Base-by-base conservation (phyloP, 2,113 vertebrate genomes). In the Tetrao urogallus region DNA sequence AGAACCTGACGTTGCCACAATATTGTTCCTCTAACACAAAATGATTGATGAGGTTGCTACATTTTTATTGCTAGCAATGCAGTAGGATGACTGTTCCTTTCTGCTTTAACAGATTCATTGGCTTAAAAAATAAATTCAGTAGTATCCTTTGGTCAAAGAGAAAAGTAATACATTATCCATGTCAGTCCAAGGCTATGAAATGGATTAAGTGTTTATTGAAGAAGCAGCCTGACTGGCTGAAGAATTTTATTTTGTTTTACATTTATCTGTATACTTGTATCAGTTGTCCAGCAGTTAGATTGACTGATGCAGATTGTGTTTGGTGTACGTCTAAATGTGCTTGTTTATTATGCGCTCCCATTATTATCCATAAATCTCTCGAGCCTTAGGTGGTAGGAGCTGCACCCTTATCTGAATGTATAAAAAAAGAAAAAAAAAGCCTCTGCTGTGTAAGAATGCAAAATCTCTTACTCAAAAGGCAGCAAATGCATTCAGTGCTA, bases 321-420 rank as follows among this genome's bases (percentile, higher is more conserved):
- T 86, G 87, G 57, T 90, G 67, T 40, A 40, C 66, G 88, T 81
- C 82, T 47, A 77, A 76, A 88, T 79, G 57, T 73, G 25, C 77
- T 92, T 24, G 18, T 88, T 95, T 91, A 36, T 88, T 91, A 66
- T 87, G 32, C 25, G 4, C n/a, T 92, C 43, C 43, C 2, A 2
- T 76, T 91, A 61, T 40, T 88, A 79, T 71, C 52, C 79, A 88
- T 94, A 96, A 86, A 89, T 93, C 89, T 95, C 80, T 82, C 40
- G 63, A 84, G 32, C 45, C 32, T 61, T 86, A 78, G 84, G 73
- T 93, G 90, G 34, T 2, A 45, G 86, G 70, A 91, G 60, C 88
- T 93, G 38, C 73, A 69, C 2, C 4, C 4, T 45, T 48, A 7
- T 69, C 71, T 80, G 60, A 82, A 81, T 79, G 30, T 30, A 63